These are phyloP conservation scores for Ophioderma brevispina DNA, from an alignment of 35 echinoderm and acorn worm genomes.

Conservation along the genomic window DNA sequence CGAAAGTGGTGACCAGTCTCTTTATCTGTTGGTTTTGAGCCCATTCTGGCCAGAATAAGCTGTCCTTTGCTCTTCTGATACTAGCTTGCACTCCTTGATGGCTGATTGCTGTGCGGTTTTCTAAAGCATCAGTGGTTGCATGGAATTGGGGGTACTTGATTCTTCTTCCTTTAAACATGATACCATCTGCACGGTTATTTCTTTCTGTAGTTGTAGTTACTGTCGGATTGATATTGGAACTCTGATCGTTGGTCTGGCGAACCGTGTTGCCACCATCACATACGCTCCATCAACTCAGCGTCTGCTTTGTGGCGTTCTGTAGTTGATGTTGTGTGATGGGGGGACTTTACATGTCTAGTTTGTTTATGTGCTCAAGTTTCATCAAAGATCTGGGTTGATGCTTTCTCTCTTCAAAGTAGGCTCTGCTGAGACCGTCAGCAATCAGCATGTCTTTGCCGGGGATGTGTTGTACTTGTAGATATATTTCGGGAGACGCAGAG, in stretches of 20 bases:
- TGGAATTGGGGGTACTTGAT: neutral
- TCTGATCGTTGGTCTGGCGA: conserved; percentile 46
- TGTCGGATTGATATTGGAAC: conserved; percentile 5
- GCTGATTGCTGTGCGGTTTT: conserved; percentile 49
- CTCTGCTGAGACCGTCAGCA: conserved; percentile 59
- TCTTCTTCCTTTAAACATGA: neutral
- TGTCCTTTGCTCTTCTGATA: conserved; percentile 57
- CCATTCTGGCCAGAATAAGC: conserved; percentile 60
- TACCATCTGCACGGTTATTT: conserved; percentile 4
- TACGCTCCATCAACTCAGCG: neutral
- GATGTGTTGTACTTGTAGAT: conserved; percentile 38
- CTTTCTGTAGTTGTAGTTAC: conserved; percentile 46
- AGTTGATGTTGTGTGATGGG: conserved; percentile 14
- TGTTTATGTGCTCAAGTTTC: conserved; percentile 53
- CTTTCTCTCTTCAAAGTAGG: conserved; percentile 29
- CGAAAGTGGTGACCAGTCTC: conserved; percentile 22
- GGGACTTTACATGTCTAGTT: conserved; percentile 30
- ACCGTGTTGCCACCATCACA: neutral
- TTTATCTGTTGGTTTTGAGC: conserved; percentile 46
- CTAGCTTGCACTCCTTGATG: conserved; percentile 65
- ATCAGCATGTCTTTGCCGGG: conserved; percentile 58
- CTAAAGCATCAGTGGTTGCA: conserved; percentile 10
- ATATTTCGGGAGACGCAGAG: conserved; percentile 34
- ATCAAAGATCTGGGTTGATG: conserved; percentile 16
- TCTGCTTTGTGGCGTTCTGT: conserved; percentile 28